Base-by-base conservation (phyloP, 2,888 invertebrate genomes). In the Pyrrhia umbra region DNA sequence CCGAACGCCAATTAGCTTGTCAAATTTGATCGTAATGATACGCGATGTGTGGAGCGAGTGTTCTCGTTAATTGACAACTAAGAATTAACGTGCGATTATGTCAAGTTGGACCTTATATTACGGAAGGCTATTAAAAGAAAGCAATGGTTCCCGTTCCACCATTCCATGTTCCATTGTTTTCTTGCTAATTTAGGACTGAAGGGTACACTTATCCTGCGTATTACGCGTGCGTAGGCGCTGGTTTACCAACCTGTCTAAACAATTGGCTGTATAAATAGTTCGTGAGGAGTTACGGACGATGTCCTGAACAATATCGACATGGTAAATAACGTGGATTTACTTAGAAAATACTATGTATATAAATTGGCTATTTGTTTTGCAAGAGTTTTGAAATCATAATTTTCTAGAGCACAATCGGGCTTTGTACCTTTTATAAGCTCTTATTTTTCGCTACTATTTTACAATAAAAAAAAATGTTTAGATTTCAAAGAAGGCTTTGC, bases 1-100 rank as follows among this genome's bases (percentile, higher is more conserved):
- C 79, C 75, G 81, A 84, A 85, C 83, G 82, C 80, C 78, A 79
- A 84, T 76, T 64, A 78, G 63, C 66, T 66, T 81, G 84, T 83
- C 84, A 78, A 80, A 83, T 71, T 76, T 68, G 80, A 83, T 77
- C 66, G 71, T 72, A 77, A 82, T 81, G 77, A 75, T 69, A 77
- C 75, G 43, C 63, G 74, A 59, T 46, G 49, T 63, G 75, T 62
- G 71, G 64, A 79, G 61, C 20, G 56, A 50, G 60, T 77, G 82
- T 81, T 81, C 79, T 76, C 81, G 82, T 84, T 84, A 75, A 68
- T 63, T 64, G 68, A 68, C 68, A 61, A 49, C 40, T 54, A 37
- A 60, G 59, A 71, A 78, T 70, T 67, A 70, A 66, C 57, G 61
- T 25, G 9, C 27, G 39, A 62, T 72, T 64, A 68, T 61, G 51